A percentile compares a stretch with the other conserved stretches of the same genome.
Conservation (phyloP, 2,113 vertebrate genomes). For the Onychostoma macrolepis region DNA sequence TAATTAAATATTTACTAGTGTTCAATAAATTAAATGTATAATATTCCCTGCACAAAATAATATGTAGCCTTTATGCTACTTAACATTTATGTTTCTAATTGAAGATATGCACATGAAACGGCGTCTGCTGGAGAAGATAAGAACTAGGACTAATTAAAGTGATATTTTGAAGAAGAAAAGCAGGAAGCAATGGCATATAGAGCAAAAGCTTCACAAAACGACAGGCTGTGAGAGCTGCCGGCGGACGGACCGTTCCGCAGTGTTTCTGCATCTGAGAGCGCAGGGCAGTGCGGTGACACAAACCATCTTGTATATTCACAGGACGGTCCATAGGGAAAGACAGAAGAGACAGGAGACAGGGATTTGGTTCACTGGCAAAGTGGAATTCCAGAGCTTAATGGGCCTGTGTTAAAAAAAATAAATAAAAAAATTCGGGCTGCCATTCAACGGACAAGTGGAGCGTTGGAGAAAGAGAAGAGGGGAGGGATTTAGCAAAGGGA, state of each 20-base stretch:
- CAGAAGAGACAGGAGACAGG: constrained; percentile 51
- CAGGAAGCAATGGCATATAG: constrained; percentile 11
- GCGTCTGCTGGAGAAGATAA: constrained; percentile 17
- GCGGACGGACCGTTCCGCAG: not conserved
- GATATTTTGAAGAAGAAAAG: constrained; percentile 22
- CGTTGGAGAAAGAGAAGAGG: constrained; percentile 31
- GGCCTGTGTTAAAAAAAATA: constrained; percentile 35
- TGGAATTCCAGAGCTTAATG: constrained; percentile 58
- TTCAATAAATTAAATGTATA: not conserved
- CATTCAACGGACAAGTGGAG: constrained; percentile 53
- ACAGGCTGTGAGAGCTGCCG: not conserved
- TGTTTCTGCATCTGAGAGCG: not conserved
- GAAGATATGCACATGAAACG: not conserved
- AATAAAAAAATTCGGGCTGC: constrained; percentile 46
- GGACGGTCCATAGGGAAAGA: constrained; percentile 50
- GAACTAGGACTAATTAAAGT: constrained; percentile 15
- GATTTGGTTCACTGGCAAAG: constrained; percentile 56
- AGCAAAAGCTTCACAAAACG: constrained; percentile 24
- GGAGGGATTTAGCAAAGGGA: constrained; percentile 37
- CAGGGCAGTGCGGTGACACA: constrained; percentile 38
- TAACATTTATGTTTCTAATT: not conserved
- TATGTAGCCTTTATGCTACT: not conserved
- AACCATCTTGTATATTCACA: constrained; percentile 47
- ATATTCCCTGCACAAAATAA: not conserved
- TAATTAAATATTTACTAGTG: not conserved